These are phyloP conservation scores for Polydrusus tereticollis DNA, from an alignment of 2,888 invertebrate genomes.

Conservation along the genomic window DNA sequence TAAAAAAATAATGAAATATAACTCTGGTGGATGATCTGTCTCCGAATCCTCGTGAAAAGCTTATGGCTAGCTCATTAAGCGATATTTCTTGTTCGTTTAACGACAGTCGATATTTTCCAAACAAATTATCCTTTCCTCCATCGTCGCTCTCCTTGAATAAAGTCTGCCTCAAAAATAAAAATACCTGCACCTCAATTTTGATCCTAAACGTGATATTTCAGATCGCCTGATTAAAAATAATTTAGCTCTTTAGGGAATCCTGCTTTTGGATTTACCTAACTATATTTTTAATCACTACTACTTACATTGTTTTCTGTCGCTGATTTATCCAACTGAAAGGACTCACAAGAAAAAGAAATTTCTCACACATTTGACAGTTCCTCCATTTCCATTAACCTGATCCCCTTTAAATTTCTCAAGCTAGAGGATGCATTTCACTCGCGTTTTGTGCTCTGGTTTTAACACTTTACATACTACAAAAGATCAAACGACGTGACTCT, in stretches of 20 bases:
- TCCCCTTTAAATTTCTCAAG: no score
- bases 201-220: no score
- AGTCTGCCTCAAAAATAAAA: background rate
- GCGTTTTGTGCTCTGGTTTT: no score
- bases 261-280: background rate
- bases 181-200: no score
- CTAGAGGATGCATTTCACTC: no score
- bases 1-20: no score
- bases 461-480: no score
- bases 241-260: no score
- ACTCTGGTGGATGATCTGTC: slow-evolving; percentile 61
- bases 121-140: slow-evolving; percentile 53
- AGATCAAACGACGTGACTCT: no score
- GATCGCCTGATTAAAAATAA: no score
- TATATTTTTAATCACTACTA: background rate
- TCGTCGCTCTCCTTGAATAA: background rate
- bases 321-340: slow-evolving; percentile 73
- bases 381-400: no score
- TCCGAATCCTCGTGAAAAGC: slow-evolving; percentile 68
- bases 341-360: slow-evolving; percentile 77
- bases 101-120: slow-evolving; percentile 56
- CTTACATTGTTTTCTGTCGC: slow-evolving; percentile 18
- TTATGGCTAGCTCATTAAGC: slow-evolving; percentile 65
- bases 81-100: slow-evolving; percentile 56
- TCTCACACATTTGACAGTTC: slow-evolving; percentile 75